phyloP scores from a whole-genome alignment of 1,140 invertebrate species.

The Zaprionus davidi region DNA sequence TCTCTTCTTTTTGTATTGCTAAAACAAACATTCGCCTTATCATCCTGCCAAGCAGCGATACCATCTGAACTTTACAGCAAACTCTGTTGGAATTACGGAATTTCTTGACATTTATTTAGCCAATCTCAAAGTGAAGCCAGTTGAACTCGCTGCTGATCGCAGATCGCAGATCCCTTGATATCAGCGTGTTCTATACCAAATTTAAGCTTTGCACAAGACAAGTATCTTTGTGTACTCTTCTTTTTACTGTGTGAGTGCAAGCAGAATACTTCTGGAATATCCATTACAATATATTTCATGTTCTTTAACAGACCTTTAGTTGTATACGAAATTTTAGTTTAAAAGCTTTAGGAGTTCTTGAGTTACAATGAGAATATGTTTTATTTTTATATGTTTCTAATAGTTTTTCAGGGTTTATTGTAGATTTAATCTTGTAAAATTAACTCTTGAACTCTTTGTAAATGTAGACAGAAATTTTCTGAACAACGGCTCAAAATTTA shows the following conservation, averaged over 20 bases:
- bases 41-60: not conserved
- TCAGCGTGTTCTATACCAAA: not conserved
- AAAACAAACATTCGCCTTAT: slow-evolving; percentile 2
- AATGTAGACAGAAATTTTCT: not conserved
- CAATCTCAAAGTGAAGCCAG: not conserved
- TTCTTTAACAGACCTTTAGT: not conserved
- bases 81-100: not conserved
- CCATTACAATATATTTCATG: not conserved
- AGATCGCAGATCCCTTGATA: not conserved
- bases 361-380: not conserved
- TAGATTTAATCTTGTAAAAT: not conserved
- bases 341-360: not conserved
- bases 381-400: not conserved
- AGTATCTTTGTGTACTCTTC: not conserved
- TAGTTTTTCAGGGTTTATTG: not conserved
- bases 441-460: not conserved
- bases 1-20: not conserved
- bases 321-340: not conserved
- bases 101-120: slow-evolving; percentile 8
- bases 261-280: no score
- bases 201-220: not conserved
- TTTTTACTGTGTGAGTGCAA: not conserved
- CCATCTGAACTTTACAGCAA: slow-evolving; percentile 12
- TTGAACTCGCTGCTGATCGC: not conserved
- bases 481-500: not conserved